Evolutionary conservation across 2,888 invertebrate species (phyloP).

Genomic region (Stictocephala bisonia): DNA sequence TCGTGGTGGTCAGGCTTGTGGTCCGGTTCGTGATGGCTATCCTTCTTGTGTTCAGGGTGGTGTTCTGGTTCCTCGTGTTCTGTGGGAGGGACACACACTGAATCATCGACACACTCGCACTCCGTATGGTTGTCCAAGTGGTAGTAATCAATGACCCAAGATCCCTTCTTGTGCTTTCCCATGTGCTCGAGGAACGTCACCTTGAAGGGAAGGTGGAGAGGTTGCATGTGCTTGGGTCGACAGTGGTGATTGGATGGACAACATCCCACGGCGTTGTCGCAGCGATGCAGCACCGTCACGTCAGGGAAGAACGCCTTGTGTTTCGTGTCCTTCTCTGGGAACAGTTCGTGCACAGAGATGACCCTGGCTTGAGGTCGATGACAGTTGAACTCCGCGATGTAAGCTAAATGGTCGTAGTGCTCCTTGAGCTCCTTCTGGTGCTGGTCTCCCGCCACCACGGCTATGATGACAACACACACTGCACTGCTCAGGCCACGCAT

Average conservation of each 20-base stretch:
- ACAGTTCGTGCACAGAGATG: not conserved
- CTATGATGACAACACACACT: no score
- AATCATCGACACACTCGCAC: constrained; percentile 16
- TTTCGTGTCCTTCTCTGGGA: not conserved
- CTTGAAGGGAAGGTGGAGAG: constrained; percentile 25
- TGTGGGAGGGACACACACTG: not conserved
- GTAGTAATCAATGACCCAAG: constrained; percentile 17
- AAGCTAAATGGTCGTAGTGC: constrained; percentile 28
- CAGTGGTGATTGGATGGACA: constrained; percentile 8
- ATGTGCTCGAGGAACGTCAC: constrained; percentile 19
- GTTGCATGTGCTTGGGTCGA: not conserved
- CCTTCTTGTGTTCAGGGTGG: not conserved
- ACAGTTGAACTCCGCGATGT: constrained; percentile 26
- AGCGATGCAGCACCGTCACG: constrained; percentile 38
- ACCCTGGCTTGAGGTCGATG: not conserved
- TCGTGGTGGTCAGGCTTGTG: no score
- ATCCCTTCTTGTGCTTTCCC: not conserved
- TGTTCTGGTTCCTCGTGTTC: not conserved
- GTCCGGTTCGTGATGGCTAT: no score
- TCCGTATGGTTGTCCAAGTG: constrained; percentile 24
- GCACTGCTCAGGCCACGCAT: no score
- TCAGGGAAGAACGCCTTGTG: constrained; percentile 15
- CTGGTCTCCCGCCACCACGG: not conserved
- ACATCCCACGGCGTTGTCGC: constrained; percentile 9
- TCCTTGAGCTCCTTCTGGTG: constrained; percentile 27